Conservation (phyloP, 2,113 vertebrate genomes). For the Antechinus flavipes region DNA sequence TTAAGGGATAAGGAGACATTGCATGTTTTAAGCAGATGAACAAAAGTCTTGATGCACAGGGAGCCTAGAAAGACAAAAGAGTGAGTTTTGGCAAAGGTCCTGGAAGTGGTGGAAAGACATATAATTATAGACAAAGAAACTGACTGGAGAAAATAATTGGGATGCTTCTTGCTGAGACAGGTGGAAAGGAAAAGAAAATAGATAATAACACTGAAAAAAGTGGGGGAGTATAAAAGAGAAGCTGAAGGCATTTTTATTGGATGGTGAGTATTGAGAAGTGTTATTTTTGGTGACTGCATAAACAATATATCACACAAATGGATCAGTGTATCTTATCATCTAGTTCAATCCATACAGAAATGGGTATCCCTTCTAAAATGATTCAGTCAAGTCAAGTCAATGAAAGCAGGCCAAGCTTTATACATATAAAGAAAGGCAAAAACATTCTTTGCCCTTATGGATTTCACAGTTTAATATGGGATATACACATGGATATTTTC, state of each 20-base stretch:
- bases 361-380: background rate
- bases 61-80: background rate
- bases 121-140: background rate
- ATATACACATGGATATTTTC: background rate
- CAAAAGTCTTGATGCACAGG: background rate
- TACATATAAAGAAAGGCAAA: background rate
- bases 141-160: background rate
- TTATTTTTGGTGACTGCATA: background rate
- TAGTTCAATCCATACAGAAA: background rate
- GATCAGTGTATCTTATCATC: background rate
- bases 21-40: background rate
- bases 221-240: background rate
- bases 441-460: background rate
- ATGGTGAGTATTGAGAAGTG: background rate
- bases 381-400: background rate
- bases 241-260: background rate
- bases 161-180: background rate
- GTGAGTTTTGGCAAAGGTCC: background rate
- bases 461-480: background rate
- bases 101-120: background rate
- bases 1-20: background rate
- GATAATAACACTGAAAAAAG: background rate
- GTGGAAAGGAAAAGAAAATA: background rate
- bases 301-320: background rate
- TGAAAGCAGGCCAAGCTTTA: background rate